Evolutionary conservation across 2,888 invertebrate species (phyloP).

Genomic region (Dioctria rufipes): DNA sequence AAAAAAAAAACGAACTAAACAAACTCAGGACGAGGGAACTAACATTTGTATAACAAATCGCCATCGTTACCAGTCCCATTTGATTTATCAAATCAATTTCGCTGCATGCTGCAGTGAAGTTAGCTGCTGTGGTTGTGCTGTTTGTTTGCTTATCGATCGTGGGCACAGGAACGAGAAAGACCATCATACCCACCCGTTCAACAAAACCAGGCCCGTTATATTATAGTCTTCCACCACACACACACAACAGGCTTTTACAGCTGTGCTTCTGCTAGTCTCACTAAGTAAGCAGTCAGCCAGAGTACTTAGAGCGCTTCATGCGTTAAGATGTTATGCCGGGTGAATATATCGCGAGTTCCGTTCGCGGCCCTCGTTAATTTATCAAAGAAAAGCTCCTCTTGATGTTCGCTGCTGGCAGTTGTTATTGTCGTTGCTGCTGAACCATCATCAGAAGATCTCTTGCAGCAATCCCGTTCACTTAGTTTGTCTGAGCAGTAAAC

Average conservation of each 20-base stretch:
- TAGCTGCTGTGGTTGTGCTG: neutral
- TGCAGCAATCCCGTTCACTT: neutral
- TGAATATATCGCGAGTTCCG: conserved; percentile 29
- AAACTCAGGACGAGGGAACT: no score
- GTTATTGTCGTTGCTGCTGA: neutral
- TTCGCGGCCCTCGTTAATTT: conserved; percentile 32
- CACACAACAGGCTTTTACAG: no score
- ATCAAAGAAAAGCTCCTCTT: no score
- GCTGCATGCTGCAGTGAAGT: neutral
- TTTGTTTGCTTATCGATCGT: conserved; percentile 24
- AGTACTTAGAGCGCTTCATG: conserved; percentile 47
- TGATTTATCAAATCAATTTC: conserved; percentile 3
- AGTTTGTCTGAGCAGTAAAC: neutral
- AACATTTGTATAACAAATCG: conserved; percentile 9
- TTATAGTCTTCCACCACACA: no score
- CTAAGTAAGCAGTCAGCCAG: conserved; percentile 3
- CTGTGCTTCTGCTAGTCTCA: neutral
- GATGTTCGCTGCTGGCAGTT: neutral
- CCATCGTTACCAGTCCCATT: neutral
- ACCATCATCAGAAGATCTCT: neutral
- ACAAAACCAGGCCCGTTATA: neutral
- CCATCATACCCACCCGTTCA: neutral
- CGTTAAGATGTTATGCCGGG: conserved; percentile 41
- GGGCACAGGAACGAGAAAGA: neutral
- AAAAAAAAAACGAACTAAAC: no score